phyloP scores from a whole-genome alignment of 2,888 invertebrate genomes.

The Choreutis nemorana region DNA sequence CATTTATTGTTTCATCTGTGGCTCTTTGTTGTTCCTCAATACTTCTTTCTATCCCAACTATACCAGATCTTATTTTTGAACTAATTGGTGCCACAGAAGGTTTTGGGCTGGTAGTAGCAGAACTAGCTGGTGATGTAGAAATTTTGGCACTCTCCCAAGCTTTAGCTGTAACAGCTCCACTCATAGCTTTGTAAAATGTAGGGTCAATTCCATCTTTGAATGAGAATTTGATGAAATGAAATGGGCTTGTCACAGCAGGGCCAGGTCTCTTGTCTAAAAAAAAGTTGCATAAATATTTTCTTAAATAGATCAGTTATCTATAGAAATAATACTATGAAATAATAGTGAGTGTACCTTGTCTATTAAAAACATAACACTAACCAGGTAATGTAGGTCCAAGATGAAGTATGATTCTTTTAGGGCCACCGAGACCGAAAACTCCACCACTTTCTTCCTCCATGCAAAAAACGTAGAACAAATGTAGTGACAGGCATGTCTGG shows the following conservation, averaged over 20 bases:
- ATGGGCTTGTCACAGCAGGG: conserved; percentile 74
- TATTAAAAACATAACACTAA: conserved; percentile 24
- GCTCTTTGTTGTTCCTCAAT: conserved; percentile 90
- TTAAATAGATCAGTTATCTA: background rate
- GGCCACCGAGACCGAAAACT: conserved; percentile 81
- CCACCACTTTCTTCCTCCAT: conserved; percentile 84
- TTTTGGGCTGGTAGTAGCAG: conserved; percentile 22
- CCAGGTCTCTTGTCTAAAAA: conserved; percentile 73
- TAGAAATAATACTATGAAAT: background rate
- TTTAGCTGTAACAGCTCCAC: conserved; percentile 69
- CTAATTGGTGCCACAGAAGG: conserved; percentile 32
- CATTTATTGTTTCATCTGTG: conserved; percentile 89
- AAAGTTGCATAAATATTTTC: conserved; percentile 5
- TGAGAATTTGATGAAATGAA: conserved; percentile 82
- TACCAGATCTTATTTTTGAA: conserved; percentile 84
- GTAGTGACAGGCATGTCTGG: conserved; percentile 73
- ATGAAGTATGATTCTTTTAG: conserved; percentile 80
- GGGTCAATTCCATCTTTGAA: conserved; percentile 83
- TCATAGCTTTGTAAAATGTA: conserved; percentile 69
- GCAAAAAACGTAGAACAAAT: conserved; percentile 75
- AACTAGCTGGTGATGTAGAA: conserved; percentile 17
- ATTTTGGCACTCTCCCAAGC: conserved; percentile 68
- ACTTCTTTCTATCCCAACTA: conserved; percentile 94
- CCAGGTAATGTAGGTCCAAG: conserved; percentile 71
- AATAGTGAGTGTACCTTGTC: background rate